Evolutionary conservation across 2,888 invertebrate species (phyloP).

Genomic region (Tenthredo mesomela): DNA sequence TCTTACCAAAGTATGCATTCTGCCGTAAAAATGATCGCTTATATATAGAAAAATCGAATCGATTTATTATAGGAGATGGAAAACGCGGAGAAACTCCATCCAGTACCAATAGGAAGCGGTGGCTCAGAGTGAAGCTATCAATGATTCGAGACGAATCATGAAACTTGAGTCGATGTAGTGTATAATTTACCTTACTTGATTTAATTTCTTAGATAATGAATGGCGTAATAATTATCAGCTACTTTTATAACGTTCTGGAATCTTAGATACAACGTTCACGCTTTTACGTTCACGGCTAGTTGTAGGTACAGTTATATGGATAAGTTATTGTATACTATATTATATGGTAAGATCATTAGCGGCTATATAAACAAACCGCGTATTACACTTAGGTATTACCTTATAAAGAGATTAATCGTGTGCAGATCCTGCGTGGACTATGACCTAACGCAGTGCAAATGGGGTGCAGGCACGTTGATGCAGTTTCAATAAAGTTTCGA

Average conservation of each 20-base stretch:
- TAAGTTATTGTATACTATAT: constrained; percentile 29
- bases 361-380: constrained; percentile 28
- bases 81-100: too few species aligned
- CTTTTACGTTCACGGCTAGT: constrained; percentile 15
- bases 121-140: not conserved
- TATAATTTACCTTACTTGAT: not conserved
- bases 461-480: not conserved
- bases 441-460: not conserved
- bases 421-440: constrained; percentile 16
- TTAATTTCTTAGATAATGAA: constrained; percentile 1
- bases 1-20: not conserved
- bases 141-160: not conserved
- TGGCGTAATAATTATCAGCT: not conserved
- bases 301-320: constrained; percentile 50
- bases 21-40: not conserved
- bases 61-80: too few species aligned
- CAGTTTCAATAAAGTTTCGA: not conserved
- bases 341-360: constrained; percentile 36
- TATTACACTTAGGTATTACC: constrained; percentile 12
- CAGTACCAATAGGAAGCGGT: too few species aligned
- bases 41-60: too few species aligned
- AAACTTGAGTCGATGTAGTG: not conserved
- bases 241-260: constrained; percentile 17
- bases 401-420: constrained; percentile 45
- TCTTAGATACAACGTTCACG: constrained; percentile 2